phyloP scores from a whole-genome alignment of 2,113 vertebrate species.

The Oreochromis tanganicae region DNA sequence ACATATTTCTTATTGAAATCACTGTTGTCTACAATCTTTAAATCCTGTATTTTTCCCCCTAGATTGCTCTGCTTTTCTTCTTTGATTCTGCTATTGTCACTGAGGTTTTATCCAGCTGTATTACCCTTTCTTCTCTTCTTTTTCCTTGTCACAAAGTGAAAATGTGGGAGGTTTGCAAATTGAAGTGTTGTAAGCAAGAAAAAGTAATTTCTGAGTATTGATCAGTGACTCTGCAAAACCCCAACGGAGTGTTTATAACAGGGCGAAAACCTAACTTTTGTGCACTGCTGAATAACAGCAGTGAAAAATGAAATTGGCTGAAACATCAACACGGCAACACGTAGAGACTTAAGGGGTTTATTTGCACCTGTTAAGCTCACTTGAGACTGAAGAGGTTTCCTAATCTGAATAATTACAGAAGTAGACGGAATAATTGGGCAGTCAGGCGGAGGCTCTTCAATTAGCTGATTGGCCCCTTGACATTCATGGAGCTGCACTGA shows the following conservation, averaged over 20 bases:
- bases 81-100: neutral
- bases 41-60: neutral
- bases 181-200: neutral
- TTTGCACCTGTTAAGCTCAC: slow-evolving; percentile 1
- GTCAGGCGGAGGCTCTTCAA: neutral
- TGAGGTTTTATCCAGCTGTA: neutral
- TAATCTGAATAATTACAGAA: slow-evolving; percentile 31
- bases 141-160: neutral
- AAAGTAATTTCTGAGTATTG: neutral
- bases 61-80: neutral
- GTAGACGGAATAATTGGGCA: neutral
- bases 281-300: neutral
- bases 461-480: slow-evolving; percentile 40
- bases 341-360: neutral
- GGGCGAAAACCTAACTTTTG: neutral
- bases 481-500: slow-evolving; percentile 12
- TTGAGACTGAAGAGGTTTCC: neutral
- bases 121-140: neutral
- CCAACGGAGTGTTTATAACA: neutral
- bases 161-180: neutral
- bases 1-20: neutral
- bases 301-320: neutral
- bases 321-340: neutral
- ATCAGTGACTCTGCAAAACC: neutral
- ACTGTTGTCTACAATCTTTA: neutral